A percentile compares a stretch with the other conserved stretches of the same genome.
Evolutionary conservation across 2,888 invertebrate species (phyloP).

Genomic region (Hetaerina titia): DNA sequence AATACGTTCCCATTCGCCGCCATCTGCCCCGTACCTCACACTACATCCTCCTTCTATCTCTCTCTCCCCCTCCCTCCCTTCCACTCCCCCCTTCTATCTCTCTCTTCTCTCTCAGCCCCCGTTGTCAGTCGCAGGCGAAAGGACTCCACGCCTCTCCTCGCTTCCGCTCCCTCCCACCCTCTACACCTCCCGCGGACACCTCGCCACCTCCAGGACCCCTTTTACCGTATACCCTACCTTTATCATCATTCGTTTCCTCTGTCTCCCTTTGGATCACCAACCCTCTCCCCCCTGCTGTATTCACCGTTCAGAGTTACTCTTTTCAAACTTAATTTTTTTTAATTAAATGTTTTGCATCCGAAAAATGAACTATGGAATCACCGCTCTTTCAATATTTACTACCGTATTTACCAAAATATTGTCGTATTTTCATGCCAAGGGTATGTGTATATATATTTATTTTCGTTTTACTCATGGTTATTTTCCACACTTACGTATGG

Average conservation of each 20-base stretch:
- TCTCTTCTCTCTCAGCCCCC: neutral
- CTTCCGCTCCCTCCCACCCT: neutral
- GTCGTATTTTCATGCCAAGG: too few relatives aligned
- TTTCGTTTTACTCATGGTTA: neutral
- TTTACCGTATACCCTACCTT: constrained; percentile 14
- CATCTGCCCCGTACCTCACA: neutral
- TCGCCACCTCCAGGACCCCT: neutral
- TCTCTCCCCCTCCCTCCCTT: neutral
- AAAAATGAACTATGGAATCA: too few relatives aligned
- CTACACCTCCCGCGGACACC: neutral
- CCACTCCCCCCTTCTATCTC: neutral
- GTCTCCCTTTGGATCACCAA: neutral
- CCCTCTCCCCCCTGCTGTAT: neutral
- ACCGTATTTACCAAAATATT: neutral
- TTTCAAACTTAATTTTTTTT: neutral
- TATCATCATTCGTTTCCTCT: neutral
- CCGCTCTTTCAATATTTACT: neutral
- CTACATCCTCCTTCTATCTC: neutral
- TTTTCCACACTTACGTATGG: too few relatives aligned
- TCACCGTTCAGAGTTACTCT: neutral
- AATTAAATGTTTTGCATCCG: neutral
- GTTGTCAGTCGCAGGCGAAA: constrained; percentile 39
- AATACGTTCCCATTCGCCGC: neutral
- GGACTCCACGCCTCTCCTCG: neutral
- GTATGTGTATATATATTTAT: neutral